Evolutionary conservation across 2,113 vertebrate genomes (phyloP).

Genomic region (Sturnus vulgaris): DNA sequence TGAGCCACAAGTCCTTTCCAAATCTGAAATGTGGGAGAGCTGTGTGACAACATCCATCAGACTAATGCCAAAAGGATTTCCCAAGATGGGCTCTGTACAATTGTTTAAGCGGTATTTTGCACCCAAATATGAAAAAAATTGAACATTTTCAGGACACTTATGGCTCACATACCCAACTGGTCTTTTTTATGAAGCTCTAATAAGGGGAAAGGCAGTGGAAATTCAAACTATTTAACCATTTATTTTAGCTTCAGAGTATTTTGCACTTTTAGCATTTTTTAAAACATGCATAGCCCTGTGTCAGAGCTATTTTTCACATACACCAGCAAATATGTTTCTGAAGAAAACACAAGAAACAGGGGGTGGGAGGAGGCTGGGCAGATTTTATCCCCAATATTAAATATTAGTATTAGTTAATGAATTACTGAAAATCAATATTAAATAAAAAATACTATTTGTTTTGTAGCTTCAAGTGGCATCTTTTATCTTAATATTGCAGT

Average conservation of each 20-base stretch:
- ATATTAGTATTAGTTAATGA: background rate
- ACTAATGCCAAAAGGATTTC: background rate
- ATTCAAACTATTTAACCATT: background rate
- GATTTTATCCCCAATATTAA: background rate
- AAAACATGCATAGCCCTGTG: accelerated
- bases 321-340: background rate
- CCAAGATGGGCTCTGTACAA: background rate
- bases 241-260: background rate
- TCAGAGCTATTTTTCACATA: background rate
- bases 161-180: background rate
- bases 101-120: background rate
- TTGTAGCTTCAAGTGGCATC: background rate
- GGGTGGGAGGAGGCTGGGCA: background rate
- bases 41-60: background rate
- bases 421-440: background rate
- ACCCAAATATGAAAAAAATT: background rate
- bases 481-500: background rate
- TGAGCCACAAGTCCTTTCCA: background rate
- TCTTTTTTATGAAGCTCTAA: background rate
- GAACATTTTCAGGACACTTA: background rate
- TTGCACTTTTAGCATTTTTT: background rate
- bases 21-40: background rate
- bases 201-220: background rate
- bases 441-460: background rate
- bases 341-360: background rate